Conservation (phyloP, 2,797 vertebrate species). For the Taenioides sp. region DNA sequence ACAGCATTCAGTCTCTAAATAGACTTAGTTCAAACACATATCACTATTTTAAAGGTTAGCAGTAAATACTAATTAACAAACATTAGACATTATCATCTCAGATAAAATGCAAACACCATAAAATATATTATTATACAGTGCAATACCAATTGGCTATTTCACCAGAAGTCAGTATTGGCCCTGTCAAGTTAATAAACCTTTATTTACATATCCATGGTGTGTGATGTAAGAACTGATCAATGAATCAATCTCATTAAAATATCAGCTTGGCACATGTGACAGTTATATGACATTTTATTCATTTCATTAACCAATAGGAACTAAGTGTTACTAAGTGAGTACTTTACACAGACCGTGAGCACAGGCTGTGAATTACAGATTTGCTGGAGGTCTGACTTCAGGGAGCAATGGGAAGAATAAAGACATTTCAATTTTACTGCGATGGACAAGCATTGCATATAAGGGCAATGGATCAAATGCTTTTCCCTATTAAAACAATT, state of each 20-base stretch:
- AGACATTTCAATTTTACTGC: constrained; percentile 11
- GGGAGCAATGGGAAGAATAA: background rate
- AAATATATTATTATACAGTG: too few species aligned
- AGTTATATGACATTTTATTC: constrained; percentile 20
- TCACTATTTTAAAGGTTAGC: background rate
- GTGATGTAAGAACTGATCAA: background rate
- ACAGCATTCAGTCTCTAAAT: background rate
- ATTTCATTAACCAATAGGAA: constrained; percentile 35
- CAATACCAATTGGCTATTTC: background rate
- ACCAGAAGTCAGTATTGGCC: background rate
- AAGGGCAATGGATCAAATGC: too few species aligned
- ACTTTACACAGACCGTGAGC: constrained; percentile 13
- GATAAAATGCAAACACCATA: background rate
- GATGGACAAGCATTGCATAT: constrained; percentile 5
- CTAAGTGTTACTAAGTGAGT: constrained; percentile 24
- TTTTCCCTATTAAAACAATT: background rate
- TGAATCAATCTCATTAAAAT: constrained; percentile 3
- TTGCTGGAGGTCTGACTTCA: constrained; percentile 9
- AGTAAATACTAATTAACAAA: background rate
- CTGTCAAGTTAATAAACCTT: background rate
- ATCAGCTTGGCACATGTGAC: constrained; percentile 9
- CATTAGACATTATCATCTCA: background rate
- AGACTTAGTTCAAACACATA: background rate
- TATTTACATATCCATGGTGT: background rate
- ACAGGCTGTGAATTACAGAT: constrained; percentile 11